Base-by-base conservation (phyloP, 2,888 invertebrate genomes). In the Trichopria drosophilae region DNA sequence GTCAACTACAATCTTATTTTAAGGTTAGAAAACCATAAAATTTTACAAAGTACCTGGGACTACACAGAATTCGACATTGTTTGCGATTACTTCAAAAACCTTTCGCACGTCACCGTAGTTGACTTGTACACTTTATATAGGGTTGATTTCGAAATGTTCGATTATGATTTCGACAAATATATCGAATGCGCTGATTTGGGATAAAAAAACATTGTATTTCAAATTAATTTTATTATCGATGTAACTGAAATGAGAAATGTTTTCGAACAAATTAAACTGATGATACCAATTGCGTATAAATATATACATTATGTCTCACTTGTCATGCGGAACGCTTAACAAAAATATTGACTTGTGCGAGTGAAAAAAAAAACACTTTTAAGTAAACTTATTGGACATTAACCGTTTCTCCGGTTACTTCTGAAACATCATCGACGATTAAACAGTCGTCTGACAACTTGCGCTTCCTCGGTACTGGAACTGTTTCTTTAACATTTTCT, bases 81-180 rank as follows among this genome's bases (percentile, higher is more conserved):
- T 2, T 75, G 76, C 53, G 59, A 63, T 51, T 76, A 76, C 51
- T 71, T 76, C n/a, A 60, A 62, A 35, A 57, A 57, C 42, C 48
- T 76, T 7, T 55, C 69, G 5, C 54, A 46, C 13, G 59, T 66
- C 16, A 62, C 63, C n/a, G 53, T 70, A 16, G 35, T 61, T 3
- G 60, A 61, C 51, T 59, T 76, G 24, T 71, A 71, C 15, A 49
- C 67, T 18, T 65, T 66, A 45, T 76, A 75, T 29, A 66, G 64
- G 58, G 59, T 72, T 7, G 76, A 76, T 37, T 76, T 76, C 50
- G 67, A 74, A 44, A 73, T 76, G 68, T 76, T 73, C 45, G 58
- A 69, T 55, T 76, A 75, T 36, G 54, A 65, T 19, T 48, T 65
- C 23, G 58, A 65, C 19, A 59, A 59, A 24, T 75, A 75, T 41